Conservation (phyloP, 2,888 invertebrate species). For the Melieria picta region DNA sequence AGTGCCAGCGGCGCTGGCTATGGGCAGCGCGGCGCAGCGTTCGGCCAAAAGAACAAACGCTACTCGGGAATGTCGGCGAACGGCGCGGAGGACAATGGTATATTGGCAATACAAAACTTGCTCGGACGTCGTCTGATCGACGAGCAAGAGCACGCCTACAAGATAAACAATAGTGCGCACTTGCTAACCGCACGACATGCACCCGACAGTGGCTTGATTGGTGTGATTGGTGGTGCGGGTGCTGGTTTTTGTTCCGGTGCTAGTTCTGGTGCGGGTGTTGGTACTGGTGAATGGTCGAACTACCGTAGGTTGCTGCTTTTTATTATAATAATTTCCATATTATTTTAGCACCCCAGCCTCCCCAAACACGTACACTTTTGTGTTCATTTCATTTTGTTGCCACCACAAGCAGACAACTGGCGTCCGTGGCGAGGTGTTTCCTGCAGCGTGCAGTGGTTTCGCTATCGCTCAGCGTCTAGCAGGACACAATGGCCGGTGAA, state of each 20-base stretch:
- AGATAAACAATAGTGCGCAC: slow-evolving; percentile 40
- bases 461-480: no score
- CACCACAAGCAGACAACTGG: no score
- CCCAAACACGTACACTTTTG: background rate
- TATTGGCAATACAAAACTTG: slow-evolving; percentile 64
- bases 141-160: slow-evolving; percentile 44
- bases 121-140: slow-evolving; percentile 61
- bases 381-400: slow-evolving; percentile 3
- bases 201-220: slow-evolving; percentile 62
- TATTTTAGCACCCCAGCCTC: slow-evolving; percentile 1
- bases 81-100: slow-evolving; percentile 56
- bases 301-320: slow-evolving; percentile 67
- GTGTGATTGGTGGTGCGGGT: slow-evolving; percentile 59
- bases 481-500: no score
- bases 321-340: slow-evolving; percentile 13
- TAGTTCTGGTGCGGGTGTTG: slow-evolving; percentile 34
- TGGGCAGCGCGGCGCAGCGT: slow-evolving; percentile 41
- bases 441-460: no score
- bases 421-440: no score
- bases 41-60: slow-evolving; percentile 54
- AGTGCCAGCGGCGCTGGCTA: slow-evolving; percentile 33
- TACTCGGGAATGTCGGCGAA: slow-evolving; percentile 50
- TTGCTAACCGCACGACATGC: slow-evolving; percentile 44
- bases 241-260: no score
- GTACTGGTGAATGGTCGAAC: slow-evolving; percentile 63